phyloP scores from a whole-genome alignment of 2,113 vertebrate genomes.

The Colistium nudipinnis region DNA sequence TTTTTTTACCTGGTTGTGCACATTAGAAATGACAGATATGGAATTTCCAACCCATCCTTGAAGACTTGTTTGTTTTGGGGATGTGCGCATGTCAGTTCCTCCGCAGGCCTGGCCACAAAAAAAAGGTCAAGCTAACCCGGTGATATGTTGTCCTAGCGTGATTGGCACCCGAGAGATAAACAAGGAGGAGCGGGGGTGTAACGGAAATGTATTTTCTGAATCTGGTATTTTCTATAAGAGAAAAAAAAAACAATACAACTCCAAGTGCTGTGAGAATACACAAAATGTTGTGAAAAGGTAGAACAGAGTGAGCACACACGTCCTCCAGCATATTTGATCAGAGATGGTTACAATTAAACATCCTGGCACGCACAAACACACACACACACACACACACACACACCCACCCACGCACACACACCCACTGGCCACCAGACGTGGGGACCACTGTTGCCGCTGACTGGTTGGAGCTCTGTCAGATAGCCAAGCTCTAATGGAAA shows the following conservation, averaged over 20 bases:
- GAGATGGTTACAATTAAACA: slow-evolving; percentile 65
- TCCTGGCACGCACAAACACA: slow-evolving; percentile 55
- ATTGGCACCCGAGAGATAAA: background rate
- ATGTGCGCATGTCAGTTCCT: background rate
- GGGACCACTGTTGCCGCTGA: slow-evolving; percentile 85
- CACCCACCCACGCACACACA: slow-evolving; percentile 23
- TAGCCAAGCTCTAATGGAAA: slow-evolving; percentile 98
- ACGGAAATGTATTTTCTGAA: background rate
- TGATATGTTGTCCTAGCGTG: background rate
- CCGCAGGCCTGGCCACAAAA: background rate
- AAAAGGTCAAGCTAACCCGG: slow-evolving; percentile 29
- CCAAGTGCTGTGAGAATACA: slow-evolving; percentile 14
- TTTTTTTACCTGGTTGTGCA: no score
- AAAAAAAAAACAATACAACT: background rate
- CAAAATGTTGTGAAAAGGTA: slow-evolving; percentile 33
- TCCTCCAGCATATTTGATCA: slow-evolving; percentile 66
- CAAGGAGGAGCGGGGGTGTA: background rate
- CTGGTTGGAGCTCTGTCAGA: slow-evolving; percentile 96
- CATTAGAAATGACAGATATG: background rate
- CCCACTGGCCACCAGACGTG: slow-evolving; percentile 85
- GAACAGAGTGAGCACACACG: slow-evolving; percentile 51
- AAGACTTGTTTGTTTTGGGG: background rate
- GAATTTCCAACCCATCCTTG: background rate
- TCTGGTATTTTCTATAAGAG: background rate
- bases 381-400: slow-evolving; percentile 21